A percentile compares a stretch with the other conserved stretches of the same genome.
Conservation (phyloP, 2,113 vertebrate genomes). For the Cygnus atratus region DNA sequence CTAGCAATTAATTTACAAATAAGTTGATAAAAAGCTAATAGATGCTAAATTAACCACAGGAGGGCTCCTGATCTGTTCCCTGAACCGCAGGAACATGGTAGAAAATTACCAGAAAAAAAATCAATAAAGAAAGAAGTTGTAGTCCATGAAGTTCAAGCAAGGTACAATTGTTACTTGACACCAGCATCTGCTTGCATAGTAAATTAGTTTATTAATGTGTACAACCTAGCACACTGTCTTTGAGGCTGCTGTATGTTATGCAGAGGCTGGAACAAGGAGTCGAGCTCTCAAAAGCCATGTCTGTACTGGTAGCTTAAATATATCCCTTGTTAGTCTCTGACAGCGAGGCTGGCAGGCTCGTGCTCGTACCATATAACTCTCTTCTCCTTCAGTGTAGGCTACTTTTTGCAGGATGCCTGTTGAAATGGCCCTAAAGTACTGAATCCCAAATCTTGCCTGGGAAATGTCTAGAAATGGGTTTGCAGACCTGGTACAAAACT, state of each 20-base stretch:
- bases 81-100: background rate
- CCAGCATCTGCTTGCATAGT: background rate
- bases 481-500: background rate
- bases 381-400: background rate
- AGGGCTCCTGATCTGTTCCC: background rate
- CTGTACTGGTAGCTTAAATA: background rate
- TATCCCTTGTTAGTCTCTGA: background rate
- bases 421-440: background rate
- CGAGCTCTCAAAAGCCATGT: background rate
- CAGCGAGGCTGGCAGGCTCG: background rate
- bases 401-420: background rate
- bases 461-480: background rate
- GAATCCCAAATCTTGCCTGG: background rate
- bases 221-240: background rate
- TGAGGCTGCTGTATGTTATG: background rate
- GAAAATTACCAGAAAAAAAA: background rate
- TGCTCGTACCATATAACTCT: too few relatives aligned
- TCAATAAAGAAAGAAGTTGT: background rate
- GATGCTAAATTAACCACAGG: background rate
- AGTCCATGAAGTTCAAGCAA: background rate
- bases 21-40: conserved; percentile 15
- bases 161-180: background rate
- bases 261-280: background rate
- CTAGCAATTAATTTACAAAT: background rate
- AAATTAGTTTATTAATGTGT: background rate